These are phyloP conservation scores for Laupala kohalensis DNA, from an alignment of 1,140 invertebrate genomes.

Conservation along the genomic window DNA sequence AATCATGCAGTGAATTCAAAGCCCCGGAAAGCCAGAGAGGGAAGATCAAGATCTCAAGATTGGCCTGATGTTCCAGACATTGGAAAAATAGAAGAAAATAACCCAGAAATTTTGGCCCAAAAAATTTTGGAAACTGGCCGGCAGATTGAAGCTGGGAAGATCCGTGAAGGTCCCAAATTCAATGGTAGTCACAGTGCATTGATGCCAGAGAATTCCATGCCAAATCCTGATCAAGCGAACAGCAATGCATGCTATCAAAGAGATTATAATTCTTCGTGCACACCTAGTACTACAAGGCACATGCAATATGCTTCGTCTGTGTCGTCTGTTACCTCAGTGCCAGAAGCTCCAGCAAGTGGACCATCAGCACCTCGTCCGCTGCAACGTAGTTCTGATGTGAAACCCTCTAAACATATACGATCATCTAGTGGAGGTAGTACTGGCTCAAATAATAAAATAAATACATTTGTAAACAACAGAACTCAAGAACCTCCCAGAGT, in stretches of 20 bases:
- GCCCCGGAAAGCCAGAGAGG: conserved; percentile 50
- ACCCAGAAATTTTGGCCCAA: conserved; percentile 75
- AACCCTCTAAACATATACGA: background rate
- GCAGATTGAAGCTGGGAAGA: conserved; percentile 70
- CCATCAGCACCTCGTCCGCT: background rate
- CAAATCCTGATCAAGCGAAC: background rate
- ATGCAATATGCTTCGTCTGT: background rate
- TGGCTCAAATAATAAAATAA: background rate
- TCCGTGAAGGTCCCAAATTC: conserved; percentile 27
- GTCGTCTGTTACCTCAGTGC: background rate
- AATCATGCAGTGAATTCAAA: conserved; percentile 3
- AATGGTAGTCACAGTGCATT: conserved; percentile 8
- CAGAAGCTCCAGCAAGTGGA: background rate
- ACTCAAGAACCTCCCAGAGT: conserved; percentile 67
- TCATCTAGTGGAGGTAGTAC: background rate
- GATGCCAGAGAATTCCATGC: background rate
- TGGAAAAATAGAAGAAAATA: conserved; percentile 80
- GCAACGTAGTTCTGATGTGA: background rate
- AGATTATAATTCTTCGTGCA: background rate
- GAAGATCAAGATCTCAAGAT: conserved; percentile 66
- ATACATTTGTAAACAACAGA: conserved; percentile 19
- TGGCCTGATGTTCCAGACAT: conserved; percentile 83
- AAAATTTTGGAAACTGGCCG: conserved; percentile 79
- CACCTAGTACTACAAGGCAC: conserved; percentile 5
- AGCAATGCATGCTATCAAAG: conserved; percentile 3